Evolutionary conservation across 2,888 invertebrate species (phyloP), one percentile per base, ranked within the genome.

Genomic region (Apodemia hepburni): DNA sequence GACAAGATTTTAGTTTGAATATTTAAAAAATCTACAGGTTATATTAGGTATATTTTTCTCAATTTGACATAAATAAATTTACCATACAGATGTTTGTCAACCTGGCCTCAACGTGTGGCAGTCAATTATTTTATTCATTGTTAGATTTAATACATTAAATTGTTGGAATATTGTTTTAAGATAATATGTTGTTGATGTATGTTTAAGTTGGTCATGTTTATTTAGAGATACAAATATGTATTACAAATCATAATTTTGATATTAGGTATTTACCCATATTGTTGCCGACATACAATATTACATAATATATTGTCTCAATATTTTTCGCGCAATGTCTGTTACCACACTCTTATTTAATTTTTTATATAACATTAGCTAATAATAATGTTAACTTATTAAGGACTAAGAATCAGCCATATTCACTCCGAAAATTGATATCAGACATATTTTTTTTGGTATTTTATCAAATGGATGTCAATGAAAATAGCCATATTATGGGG

Each of bases 101-200:
- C 58, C 61, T 61, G 58, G 58, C 47, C 58, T 33, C 58, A 15
- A 45, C 61, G 58, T 65, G 62, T 62, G 65, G 66, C 64, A 59
- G 60, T 51, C n/a, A 63, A 60, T 61, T 64, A 59, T 64, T 64
- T 64, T 66, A 61, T 66, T 62, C 75, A 83, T 85, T 86, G 82
- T 82, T 85, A 83, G 80, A 80, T 79, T 78, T 78, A 71, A 75
- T 77, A 78, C 81, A 81, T 85, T 85, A 76, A 80, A 81, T 80
- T 81, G 82, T 85, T 84, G 78, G 77, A 78, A 68, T 68, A 78
- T 80, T 79, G 61, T 64, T 61, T 62, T 76, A 81, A 78, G 77
- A 54, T 80, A 76, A 80, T 79, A 79, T 82, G 85, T 87, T 86
- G 78, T 83, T 84, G 80, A 83, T 84, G 83, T 74, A 77, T 61